A percentile compares a stretch with the other conserved stretches of the same genome.
These are phyloP conservation scores for Pedicia rivosa DNA, from an alignment of 2,888 invertebrate species.

Conservation along the genomic window DNA sequence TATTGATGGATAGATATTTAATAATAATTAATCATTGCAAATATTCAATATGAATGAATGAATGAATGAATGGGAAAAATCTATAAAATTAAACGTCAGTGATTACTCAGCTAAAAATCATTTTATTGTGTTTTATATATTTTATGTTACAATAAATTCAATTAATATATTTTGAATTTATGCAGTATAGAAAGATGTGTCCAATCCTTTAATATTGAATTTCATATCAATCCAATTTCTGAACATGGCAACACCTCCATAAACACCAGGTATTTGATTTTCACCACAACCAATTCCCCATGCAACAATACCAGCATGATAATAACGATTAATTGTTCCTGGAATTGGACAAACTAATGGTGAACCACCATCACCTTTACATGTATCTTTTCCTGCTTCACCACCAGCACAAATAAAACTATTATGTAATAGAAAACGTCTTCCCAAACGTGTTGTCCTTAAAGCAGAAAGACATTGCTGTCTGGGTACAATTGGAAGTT, in stretches of 20 bases:
- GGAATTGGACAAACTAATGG: conserved; percentile 57
- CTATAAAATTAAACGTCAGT: too few relatives aligned
- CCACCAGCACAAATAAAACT: conserved; percentile 70
- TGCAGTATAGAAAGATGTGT: conserved; percentile 5
- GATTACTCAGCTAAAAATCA: too few relatives aligned
- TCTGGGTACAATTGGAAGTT: conserved; percentile 48
- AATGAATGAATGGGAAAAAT: too few relatives aligned
- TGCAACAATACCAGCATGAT: conserved; percentile 48
- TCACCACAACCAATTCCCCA: conserved; percentile 72
- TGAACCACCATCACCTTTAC: conserved; percentile 64
- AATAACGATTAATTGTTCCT: conserved; percentile 22
- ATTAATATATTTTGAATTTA: too few relatives aligned
- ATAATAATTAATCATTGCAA: too few relatives aligned
- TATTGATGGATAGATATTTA: too few relatives aligned
- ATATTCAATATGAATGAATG: too few relatives aligned
- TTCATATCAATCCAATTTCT: conserved; percentile 54
- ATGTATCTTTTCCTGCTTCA: conserved; percentile 53
- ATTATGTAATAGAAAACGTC: conserved; percentile 43
- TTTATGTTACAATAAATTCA: too few relatives aligned
- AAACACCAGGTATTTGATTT: conserved; percentile 51
- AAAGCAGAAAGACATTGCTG: conserved; percentile 32
- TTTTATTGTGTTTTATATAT: too few relatives aligned
- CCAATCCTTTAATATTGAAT: conserved; percentile 14
- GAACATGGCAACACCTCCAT: conserved; percentile 47
- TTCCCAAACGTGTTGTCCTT: conserved; percentile 49